Evolutionary conservation across 2,113 vertebrate species (phyloP).

Genomic region (Chinchilla lanigera): DNA sequence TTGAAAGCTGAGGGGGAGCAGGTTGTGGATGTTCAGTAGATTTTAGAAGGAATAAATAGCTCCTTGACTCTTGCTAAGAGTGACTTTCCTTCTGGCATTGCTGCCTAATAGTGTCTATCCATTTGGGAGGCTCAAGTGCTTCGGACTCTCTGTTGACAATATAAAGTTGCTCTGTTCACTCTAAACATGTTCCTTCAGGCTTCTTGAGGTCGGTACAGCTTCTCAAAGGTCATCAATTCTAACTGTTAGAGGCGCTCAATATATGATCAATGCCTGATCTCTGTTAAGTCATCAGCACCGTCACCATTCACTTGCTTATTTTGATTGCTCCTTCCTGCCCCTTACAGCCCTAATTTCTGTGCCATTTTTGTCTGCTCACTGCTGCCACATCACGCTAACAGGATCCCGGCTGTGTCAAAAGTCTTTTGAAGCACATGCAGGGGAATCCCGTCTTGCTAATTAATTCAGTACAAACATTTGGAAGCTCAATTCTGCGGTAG

Average conservation of each 20-base stretch:
- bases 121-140: neutral
- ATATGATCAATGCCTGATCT: neutral
- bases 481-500: neutral
- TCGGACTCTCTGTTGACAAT: neutral
- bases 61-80: slow-evolving; percentile 1
- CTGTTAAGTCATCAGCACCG: neutral
- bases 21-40: neutral
- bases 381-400: neutral
- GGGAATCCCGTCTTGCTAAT: neutral
- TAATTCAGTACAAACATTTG: neutral
- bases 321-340: neutral
- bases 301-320: neutral
- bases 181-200: neutral
- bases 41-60: neutral
- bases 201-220: neutral
- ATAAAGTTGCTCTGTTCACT: neutral
- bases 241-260: neutral
- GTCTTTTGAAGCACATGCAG: neutral
- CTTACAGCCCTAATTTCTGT: no score
- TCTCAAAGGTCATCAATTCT: neutral
- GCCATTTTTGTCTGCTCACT: neutral
- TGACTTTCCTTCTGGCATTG: neutral
- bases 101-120: neutral
- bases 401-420: neutral
- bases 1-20: neutral